Percentiles rank a stretch among this genome's conserved stretches.
Evolutionary conservation across 35 echinoderm and acorn worm genomes (phyloP).

Genomic region (Patiria miniata): DNA sequence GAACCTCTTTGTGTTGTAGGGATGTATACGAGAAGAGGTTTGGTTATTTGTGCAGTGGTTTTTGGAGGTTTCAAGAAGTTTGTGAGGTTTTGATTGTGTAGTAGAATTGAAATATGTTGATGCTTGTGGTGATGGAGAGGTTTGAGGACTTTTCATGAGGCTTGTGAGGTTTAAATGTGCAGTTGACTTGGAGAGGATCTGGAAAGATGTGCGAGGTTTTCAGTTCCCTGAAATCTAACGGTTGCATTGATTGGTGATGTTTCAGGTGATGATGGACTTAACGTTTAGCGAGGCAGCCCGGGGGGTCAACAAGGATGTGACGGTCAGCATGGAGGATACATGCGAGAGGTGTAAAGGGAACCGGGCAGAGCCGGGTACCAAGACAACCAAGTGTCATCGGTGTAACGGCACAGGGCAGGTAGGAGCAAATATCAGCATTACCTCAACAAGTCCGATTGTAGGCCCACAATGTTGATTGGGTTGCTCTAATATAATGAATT

Average conservation of each 20-base stretch:
- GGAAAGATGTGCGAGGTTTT: background rate
- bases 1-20: too few relatives aligned
- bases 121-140: too few relatives aligned
- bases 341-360: conserved; percentile 89
- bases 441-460: too few relatives aligned
- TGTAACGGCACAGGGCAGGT: conserved; percentile 95
- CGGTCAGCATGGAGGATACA: conserved; percentile 76
- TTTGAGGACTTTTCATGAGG: too few relatives aligned
- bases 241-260: background rate
- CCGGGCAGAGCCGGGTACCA: conserved; percentile 91
- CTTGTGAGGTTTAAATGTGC: background rate
- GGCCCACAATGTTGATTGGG: too few relatives aligned
- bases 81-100: too few relatives aligned
- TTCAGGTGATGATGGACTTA: conserved; percentile 92
- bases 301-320: conserved; percentile 92
- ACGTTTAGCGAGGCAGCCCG: conserved; percentile 91
- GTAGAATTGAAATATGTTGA: too few relatives aligned
- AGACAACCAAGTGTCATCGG: conserved; percentile 72
- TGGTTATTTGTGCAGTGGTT: too few relatives aligned
- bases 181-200: background rate
- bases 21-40: too few relatives aligned
- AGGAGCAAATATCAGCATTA: background rate
- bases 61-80: too few relatives aligned
- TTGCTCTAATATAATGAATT: too few relatives aligned
- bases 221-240: too few relatives aligned